phyloP scores from a whole-genome alignment of 2,113 vertebrate species.

The Malurus alboscapulatus region DNA sequence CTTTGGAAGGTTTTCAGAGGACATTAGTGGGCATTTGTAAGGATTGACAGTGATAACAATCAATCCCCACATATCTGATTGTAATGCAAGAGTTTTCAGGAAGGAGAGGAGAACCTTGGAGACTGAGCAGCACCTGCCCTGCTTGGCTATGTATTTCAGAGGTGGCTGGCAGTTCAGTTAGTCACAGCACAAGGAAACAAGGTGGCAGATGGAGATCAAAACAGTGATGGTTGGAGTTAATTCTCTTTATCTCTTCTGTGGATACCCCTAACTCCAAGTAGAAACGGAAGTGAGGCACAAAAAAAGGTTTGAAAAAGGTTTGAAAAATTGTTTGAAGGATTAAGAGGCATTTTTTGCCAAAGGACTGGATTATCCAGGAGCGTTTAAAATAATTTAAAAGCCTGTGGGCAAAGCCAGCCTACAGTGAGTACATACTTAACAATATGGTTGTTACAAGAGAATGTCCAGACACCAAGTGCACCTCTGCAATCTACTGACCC shows the following conservation, averaged over 20 bases:
- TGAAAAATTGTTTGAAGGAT: neutral
- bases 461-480: neutral
- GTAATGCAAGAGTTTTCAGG: neutral
- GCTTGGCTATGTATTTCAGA: neutral
- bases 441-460: neutral
- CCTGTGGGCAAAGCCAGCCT: neutral
- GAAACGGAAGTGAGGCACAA: rapidly evolving
- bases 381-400: neutral
- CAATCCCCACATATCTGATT: rapidly evolving
- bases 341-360: neutral
- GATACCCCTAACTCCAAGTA: neutral
- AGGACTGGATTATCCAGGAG: neutral
- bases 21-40: neutral
- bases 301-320: neutral
- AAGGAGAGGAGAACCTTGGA: neutral
- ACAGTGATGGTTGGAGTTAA: neutral
- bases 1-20: neutral
- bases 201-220: neutral
- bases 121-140: neutral
- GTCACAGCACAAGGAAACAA: neutral
- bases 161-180: neutral
- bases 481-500: neutral
- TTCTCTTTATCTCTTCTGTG: neutral
- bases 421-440: neutral
- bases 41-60: neutral